These are phyloP conservation scores for Coelopa pilipes DNA, from an alignment of 2,888 invertebrate species.

Conservation along the genomic window DNA sequence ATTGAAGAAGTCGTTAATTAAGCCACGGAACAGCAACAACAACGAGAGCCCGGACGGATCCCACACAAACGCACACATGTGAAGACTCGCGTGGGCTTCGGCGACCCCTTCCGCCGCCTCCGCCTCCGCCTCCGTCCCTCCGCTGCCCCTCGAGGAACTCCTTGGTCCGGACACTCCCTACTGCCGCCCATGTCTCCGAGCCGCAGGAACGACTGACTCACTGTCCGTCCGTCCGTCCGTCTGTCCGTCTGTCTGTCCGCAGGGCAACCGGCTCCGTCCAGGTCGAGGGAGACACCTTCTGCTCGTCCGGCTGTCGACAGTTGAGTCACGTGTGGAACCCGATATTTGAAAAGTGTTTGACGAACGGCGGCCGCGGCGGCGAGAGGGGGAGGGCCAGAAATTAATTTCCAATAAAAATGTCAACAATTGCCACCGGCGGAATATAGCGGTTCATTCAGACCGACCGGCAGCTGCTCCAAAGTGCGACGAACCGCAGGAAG, in stretches of 20 bases:
- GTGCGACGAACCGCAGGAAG: background rate
- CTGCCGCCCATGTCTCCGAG: too few relatives aligned
- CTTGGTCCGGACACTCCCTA: too few relatives aligned
- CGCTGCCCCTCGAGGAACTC: too few relatives aligned
- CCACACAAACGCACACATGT: background rate
- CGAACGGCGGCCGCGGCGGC: background rate
- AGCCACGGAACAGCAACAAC: background rate
- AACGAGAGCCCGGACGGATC: background rate
- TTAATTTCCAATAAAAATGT: slow-evolving; percentile 26
- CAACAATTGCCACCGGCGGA: background rate
- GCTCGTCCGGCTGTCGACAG: background rate
- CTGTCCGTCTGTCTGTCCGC: too few relatives aligned
- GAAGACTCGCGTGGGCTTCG: background rate
- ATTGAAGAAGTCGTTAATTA: slow-evolving; percentile 16
- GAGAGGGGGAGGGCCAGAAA: background rate
- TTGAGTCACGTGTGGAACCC: slow-evolving; percentile 17
- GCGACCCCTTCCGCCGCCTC: too few relatives aligned
- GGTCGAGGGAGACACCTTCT: background rate
- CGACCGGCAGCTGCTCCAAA: background rate
- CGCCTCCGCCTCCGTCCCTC: too few relatives aligned
- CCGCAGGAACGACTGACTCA: too few relatives aligned
- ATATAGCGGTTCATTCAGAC: slow-evolving; percentile 16
- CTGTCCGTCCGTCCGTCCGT: too few relatives aligned
- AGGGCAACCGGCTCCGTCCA: background rate
- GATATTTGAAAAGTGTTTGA: slow-evolving; percentile 17